Evolutionary conservation across 2,113 vertebrate species (phyloP), one percentile per base, ranked within the genome.

Genomic region (Nanorana parkeri): DNA sequence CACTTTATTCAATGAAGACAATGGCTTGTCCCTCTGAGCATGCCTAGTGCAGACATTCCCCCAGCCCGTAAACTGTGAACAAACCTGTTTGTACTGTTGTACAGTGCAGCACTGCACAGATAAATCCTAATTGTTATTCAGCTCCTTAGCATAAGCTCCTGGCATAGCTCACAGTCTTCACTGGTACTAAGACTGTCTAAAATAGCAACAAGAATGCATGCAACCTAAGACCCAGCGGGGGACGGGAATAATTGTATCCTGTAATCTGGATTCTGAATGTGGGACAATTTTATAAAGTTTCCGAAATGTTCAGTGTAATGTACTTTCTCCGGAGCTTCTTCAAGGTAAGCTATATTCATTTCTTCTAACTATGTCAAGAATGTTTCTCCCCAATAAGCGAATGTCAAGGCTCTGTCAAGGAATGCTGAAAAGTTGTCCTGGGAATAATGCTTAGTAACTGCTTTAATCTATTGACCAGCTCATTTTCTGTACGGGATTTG

Each of bases 301-400:
- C 86, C 89, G 93, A 90, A 91, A 96, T 95, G 94, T 89, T 96
- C 71, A 91, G 93, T 84, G 86, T 95, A 78, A 85, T 95, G 90
- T 94, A 90, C 89, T 95, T 96, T 84, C 92, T 96, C 77, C 93
- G 91, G 83, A 91, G 93, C 84, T 91, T 96, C 89, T 95, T 96
- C 86, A 92, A 95, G 95, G 95, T 97, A 94, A 93, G 91, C 41
- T 15, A 80, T 89, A 87, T 89, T 81, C 75, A 89, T 78, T 88
- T 89, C 88, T 89, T 75, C 74, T 84, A 51, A 72, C 78, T 78
- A 71, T 84, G 75, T 81, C 51, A 66, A 68, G 79, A 81, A 77
- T 84, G 82, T 83, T 85, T 87, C 86, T 85, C 75, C 52, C 78
- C 36, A 32, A 81, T 23, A 79, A 71, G 66, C 72, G 36, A 78